A percentile compares a stretch with the other conserved stretches of the same genome.
These are phyloP conservation scores for Myripristis jacobus DNA, from an alignment of 2,797 vertebrate species.

Conservation along the genomic window DNA sequence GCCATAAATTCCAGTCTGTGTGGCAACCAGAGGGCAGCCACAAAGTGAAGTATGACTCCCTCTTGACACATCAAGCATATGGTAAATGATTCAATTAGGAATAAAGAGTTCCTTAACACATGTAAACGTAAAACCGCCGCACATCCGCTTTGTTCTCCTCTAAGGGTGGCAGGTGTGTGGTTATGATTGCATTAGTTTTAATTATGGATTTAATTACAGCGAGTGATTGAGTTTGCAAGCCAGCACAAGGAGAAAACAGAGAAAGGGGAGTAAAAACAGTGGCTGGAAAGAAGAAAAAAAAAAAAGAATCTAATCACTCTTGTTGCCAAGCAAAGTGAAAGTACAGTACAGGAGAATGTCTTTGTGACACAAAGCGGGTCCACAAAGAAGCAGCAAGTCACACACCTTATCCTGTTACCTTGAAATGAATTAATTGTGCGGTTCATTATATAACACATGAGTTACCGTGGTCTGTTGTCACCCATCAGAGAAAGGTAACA, in stretches of 20 bases:
- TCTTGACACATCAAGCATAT: slow-evolving; percentile 53
- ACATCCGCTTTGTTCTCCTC: slow-evolving; percentile 76
- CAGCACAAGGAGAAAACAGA: slow-evolving; percentile 27
- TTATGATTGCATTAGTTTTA: slow-evolving; percentile 93
- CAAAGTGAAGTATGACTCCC: slow-evolving; percentile 20
- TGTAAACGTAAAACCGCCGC: slow-evolving; percentile 82
- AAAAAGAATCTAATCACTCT: too few relatives aligned
- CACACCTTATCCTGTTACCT: too few relatives aligned
- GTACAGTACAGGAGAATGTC: background rate
- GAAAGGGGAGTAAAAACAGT: slow-evolving; percentile 5
- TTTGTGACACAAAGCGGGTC: too few relatives aligned
- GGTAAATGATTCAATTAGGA: slow-evolving; percentile 57
- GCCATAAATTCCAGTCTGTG: slow-evolving; percentile 15
- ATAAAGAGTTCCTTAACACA: slow-evolving; percentile 60
- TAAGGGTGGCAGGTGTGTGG: slow-evolving; percentile 89
- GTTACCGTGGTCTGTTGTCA: too few relatives aligned
- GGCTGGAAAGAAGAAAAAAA: background rate
- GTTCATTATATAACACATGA: too few relatives aligned
- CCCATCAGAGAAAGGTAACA: too few relatives aligned
- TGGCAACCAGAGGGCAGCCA: slow-evolving; percentile 1
- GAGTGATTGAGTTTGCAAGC: slow-evolving; percentile 72
- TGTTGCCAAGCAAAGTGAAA: background rate
- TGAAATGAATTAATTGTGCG: too few relatives aligned
- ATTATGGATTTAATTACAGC: slow-evolving; percentile 94
- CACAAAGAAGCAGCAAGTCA: too few relatives aligned